Evolutionary conservation across 2,888 invertebrate genomes (phyloP).

Genomic region (Bombyx huttoni): DNA sequence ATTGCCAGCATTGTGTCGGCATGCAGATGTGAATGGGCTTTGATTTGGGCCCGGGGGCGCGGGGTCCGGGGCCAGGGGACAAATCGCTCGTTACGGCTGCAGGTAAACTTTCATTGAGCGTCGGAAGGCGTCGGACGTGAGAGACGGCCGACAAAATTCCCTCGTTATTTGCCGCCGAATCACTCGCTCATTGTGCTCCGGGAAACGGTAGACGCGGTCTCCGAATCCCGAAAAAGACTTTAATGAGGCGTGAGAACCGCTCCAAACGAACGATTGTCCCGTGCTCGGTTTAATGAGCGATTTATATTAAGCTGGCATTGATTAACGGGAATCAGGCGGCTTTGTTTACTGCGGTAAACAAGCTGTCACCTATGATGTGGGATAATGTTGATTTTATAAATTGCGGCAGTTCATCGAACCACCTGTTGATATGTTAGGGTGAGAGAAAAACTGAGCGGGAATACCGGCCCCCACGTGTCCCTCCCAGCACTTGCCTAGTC

Average conservation of each 20-base stretch:
- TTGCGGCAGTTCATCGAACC: conserved; percentile 37
- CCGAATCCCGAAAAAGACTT: conserved; percentile 69
- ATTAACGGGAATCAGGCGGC: conserved; percentile 36
- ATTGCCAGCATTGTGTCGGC: conserved; percentile 73
- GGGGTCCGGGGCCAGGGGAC: conserved; percentile 62
- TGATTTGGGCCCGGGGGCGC: conserved; percentile 62
- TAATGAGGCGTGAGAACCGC: conserved; percentile 70
- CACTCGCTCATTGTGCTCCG: conserved; percentile 70
- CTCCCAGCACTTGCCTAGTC: conserved; percentile 14
- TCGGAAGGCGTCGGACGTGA: conserved; percentile 73
- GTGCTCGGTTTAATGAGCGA: conserved; percentile 59
- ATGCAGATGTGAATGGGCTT: conserved; percentile 75
- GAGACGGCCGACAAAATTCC: conserved; percentile 71
- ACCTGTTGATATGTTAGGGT: conserved; percentile 51
- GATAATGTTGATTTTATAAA: conserved; percentile 21
- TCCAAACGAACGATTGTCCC: conserved; percentile 67
- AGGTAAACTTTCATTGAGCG: conserved; percentile 74
- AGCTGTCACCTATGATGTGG: conserved; percentile 16
- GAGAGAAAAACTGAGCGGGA: conserved; percentile 50
- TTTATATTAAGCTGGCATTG: conserved; percentile 54
- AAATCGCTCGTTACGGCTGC: conserved; percentile 73
- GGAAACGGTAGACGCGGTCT: conserved; percentile 71
- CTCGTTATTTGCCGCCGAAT: conserved; percentile 73
- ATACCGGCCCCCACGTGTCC: conserved; percentile 13
- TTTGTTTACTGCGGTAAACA: conserved; percentile 19